Evolutionary conservation across 2,797 vertebrate genomes (phyloP), one percentile per base, ranked within the genome.

Genomic region (Amphiprion clarkii): DNA sequence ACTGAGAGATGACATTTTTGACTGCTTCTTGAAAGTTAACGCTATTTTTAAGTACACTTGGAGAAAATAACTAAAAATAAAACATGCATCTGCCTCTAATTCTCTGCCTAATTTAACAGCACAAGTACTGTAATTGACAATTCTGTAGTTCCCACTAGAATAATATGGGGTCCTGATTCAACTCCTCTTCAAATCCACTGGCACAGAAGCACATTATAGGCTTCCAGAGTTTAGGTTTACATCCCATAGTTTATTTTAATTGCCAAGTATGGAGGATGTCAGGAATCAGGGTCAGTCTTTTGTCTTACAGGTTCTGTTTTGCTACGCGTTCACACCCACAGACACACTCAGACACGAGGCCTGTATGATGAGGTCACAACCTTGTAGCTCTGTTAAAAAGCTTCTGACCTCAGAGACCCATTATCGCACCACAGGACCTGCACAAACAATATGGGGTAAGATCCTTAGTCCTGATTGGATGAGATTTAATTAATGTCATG

Each of bases 1-100:
- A 79, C 67, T 61, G 71, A 78, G 66, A 79, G 59, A 83, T 67
- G 52, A 79, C 69, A 82, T 67, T 70, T 85, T 62, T 74, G 52
- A 79, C 51, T 71, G n/a, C 66, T 29, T 52, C 56, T 72, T 77
- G 44, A 82, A 77, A 83, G 76, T 71, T 42, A 67, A 64, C 40
- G 14, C 48, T 83, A 63, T 84, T 86, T 82, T 69, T 56, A 74
- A 76, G 27, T 46, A 31, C 17, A 57, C 27, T n/a, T 1, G 23
- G 14, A 49, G 51, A 52, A 70, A 27, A 4, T 3, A 56, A 25
- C 16, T 40, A 62, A 56, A 82, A 71, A 77, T 62, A 78, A 76
- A 77, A 27, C 39, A 5, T n/a, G 44, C 65, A 58, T 56, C 67
- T 62, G 68, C 63, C 31, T 78, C 53, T 12, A 74, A 40, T 67